Conservation (phyloP, 2,797 vertebrate genomes). For the Chloroceryle inda region DNA sequence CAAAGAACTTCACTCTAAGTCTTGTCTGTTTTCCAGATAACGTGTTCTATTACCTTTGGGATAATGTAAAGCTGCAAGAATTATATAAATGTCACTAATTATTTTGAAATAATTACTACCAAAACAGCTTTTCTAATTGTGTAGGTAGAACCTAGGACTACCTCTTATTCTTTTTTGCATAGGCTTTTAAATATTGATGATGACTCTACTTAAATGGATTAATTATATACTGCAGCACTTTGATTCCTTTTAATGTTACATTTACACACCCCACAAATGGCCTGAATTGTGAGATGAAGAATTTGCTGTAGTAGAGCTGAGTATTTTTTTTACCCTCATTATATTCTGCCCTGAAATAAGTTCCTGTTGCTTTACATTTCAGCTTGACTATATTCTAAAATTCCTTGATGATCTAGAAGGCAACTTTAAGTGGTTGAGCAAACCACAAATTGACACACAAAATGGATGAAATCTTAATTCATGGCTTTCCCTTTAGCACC, state of each 20-base stretch:
- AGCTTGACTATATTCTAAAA: neutral
- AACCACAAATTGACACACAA: neutral
- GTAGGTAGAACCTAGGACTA: neutral
- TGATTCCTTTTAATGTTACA: slow-evolving; percentile 60
- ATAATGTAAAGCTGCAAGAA: neutral
- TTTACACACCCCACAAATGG: slow-evolving; percentile 63
- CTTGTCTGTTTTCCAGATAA: neutral
- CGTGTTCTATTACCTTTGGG: neutral
- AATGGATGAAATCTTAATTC: slow-evolving; percentile 29
- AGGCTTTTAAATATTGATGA: slow-evolving; percentile 57
- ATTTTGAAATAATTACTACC: slow-evolving; percentile 47
- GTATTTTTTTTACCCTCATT: neutral
- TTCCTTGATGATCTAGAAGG: neutral
- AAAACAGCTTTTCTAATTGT: slow-evolving; percentile 29
- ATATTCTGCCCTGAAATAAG: neutral
- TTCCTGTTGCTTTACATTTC: neutral
- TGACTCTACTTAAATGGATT: slow-evolving; percentile 43
- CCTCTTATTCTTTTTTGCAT: neutral
- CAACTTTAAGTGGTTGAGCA: neutral
- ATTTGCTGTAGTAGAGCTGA: neutral
- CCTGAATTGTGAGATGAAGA: slow-evolving; percentile 14
- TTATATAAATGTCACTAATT: neutral
- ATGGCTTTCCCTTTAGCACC: neutral
- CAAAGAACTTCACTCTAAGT: neutral
- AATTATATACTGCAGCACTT: slow-evolving; percentile 54